Conservation (phyloP, 2,888 invertebrate species). For the Erebia aethiops region DNA sequence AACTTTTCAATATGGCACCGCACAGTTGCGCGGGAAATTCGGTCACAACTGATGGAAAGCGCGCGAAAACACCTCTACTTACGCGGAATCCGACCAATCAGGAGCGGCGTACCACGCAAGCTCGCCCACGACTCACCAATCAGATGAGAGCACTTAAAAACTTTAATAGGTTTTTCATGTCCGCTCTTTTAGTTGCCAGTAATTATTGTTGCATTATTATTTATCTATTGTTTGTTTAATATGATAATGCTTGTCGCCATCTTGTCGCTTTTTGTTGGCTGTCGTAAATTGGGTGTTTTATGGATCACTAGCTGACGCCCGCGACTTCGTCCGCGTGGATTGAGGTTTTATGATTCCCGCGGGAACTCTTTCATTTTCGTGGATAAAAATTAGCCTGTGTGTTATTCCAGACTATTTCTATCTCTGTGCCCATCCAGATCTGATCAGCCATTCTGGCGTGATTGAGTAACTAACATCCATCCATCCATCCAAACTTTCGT, state of each 20-base stretch:
- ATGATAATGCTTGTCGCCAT: conserved; percentile 23
- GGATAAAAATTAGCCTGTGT: no score
- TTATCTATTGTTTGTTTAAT: conserved; percentile 18
- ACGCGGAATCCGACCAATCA: conserved; percentile 65
- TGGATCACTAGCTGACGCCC: not conserved
- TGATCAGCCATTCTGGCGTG: not conserved
- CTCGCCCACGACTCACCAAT: conserved; percentile 60
- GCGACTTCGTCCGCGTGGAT: not conserved
- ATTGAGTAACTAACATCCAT: no score
- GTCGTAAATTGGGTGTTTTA: not conserved
- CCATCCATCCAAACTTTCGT: no score
- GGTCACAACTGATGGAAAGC: conserved; percentile 69
- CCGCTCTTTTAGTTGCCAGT: conserved; percentile 47
- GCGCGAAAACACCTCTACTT: conserved; percentile 76
- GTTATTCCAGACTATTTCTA: no score
- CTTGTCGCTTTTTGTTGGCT: conserved; percentile 12
- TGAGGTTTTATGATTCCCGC: no score
- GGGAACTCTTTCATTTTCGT: no score
- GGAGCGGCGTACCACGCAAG: conserved; percentile 53
- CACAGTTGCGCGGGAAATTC: conserved; percentile 61
- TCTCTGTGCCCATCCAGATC: not conserved
- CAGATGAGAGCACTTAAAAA: conserved; percentile 67
- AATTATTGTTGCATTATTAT: conserved; percentile 29
- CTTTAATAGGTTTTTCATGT: conserved; percentile 78
- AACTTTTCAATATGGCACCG: conserved; percentile 24